Evolutionary conservation across 2,113 vertebrate genomes (phyloP).

Genomic region (human (Homo sapiens)): DNA sequence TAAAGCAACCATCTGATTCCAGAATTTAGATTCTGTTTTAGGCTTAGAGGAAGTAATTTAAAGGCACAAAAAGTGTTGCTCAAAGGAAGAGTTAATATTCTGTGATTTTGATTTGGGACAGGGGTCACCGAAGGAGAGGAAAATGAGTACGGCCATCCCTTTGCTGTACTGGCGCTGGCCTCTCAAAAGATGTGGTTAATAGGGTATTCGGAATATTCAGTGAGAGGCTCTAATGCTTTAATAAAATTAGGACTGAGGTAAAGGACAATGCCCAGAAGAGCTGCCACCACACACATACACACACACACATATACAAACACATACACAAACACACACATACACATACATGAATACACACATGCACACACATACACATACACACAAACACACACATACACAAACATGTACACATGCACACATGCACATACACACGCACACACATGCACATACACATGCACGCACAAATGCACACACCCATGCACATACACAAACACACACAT

Average conservation of each 20-base stretch:
- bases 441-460: fast-evolving
- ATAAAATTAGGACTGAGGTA: conserved; percentile 63
- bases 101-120: conserved; percentile 64
- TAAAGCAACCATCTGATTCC: not conserved
- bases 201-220: conserved; percentile 73
- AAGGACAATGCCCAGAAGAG: not conserved
- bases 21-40: not conserved
- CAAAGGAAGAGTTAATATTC: conserved; percentile 16
- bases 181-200: conserved; percentile 61
- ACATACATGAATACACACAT: fast-evolving
- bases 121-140: conserved; percentile 38
- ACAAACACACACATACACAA: fast-evolving
- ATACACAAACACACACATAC: fast-evolving
- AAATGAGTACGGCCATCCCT: conserved; percentile 60
- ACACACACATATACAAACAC: fast-evolving
- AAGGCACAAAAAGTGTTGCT: not conserved
- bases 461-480: no score
- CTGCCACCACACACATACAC: fast-evolving
- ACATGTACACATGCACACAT: fast-evolving
- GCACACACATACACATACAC: fast-evolving
- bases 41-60: not conserved
- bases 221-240: conserved; percentile 73
- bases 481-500: no score
- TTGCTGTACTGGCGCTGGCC: conserved; percentile 53
- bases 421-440: fast-evolving